Percentiles rank a stretch among this genome's conserved stretches.
Evolutionary conservation across 2,888 invertebrate species (phyloP).

Genomic region (Drosophila paracracens): DNA sequence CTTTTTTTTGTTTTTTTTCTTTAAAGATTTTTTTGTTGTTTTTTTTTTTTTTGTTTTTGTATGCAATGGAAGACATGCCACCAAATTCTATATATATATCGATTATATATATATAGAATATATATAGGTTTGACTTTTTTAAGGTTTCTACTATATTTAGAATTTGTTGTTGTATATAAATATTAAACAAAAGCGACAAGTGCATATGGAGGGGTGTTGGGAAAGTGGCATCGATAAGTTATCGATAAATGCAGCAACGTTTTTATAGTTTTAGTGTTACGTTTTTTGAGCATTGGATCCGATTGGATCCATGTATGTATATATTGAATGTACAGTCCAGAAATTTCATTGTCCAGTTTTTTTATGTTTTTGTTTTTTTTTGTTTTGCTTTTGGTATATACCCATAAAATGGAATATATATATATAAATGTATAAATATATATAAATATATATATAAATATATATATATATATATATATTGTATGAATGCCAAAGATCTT

Average conservation of each 20-base stretch:
- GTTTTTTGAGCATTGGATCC: conserved; percentile 1
- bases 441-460: background rate
- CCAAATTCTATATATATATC: background rate
- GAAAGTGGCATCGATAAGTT: conserved; percentile 15
- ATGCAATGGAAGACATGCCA: conserved; percentile 53
- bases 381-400: background rate
- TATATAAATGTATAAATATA: background rate
- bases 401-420: background rate
- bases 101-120: background rate
- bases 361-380: background rate
- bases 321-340: conserved; percentile 16
- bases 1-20: conserved; percentile 23
- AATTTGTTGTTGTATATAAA: conserved; percentile 55
- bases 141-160: conserved; percentile 25
- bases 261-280: background rate
- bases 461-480: background rate
- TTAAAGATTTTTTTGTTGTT: conserved; percentile 25
- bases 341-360: conserved; percentile 1
- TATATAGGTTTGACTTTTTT: conserved; percentile 25
- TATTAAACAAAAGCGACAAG: conserved; percentile 69
- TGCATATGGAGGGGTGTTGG: conserved; percentile 10
- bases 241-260: conserved; percentile 35
- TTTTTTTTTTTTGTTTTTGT: conserved; percentile 10
- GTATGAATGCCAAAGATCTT: conserved; percentile 11
- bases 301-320: background rate